Evolutionary conservation across 2,797 vertebrate genomes (phyloP).

Genomic region (Eupleurogrammus muticus): DNA sequence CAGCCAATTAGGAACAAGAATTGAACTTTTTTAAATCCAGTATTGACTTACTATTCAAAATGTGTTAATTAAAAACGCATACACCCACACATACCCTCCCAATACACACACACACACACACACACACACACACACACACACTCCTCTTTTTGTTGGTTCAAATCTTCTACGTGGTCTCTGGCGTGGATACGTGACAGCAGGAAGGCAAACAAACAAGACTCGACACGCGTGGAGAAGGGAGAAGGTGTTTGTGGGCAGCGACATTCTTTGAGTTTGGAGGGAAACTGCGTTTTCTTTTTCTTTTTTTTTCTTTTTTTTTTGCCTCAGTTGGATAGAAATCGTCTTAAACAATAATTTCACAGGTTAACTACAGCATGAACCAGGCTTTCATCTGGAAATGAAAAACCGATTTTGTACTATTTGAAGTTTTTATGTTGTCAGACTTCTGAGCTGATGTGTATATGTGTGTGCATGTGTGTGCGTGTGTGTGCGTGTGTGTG

Average conservation of each 20-base stretch:
- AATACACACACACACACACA: too few relatives aligned
- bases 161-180: not conserved
- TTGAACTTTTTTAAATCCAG: too few relatives aligned
- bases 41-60: too few relatives aligned
- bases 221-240: constrained; percentile 12
- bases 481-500: not conserved
- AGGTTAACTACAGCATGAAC: not conserved
- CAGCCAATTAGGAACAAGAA: not conserved
- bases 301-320: not conserved
- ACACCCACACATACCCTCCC: too few relatives aligned
- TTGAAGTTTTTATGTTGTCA: constrained; percentile 25
- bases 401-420: not conserved
- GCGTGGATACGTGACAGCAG: not conserved
- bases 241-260: constrained; percentile 5
- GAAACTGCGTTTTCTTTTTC: constrained; percentile 14
- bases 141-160: not conserved
- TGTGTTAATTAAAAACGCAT: not conserved
- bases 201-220: constrained; percentile 12
- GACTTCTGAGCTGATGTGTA: not conserved
- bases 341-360: not conserved
- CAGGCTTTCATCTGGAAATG: not conserved
- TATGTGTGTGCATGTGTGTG: not conserved
- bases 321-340: not conserved
- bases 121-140: not conserved
- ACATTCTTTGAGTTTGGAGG: constrained; percentile 48